Evolutionary conservation across 2,888 invertebrate genomes (phyloP).

Genomic region (Scelioninae gen. 1): DNA sequence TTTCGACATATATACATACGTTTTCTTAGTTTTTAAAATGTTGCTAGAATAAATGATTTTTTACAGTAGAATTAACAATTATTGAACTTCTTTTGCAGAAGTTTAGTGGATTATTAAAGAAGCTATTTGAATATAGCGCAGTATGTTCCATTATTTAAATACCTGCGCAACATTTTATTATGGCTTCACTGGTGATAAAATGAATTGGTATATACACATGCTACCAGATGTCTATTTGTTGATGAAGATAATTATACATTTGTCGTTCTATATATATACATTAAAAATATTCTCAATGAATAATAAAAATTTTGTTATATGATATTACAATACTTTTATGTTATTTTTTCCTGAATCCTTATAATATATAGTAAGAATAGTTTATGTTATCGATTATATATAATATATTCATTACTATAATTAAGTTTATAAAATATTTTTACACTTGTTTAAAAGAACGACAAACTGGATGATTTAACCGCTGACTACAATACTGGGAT

Average conservation of each 20-base stretch:
- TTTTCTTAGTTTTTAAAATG: too few species aligned
- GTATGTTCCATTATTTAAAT: constrained; percentile 38
- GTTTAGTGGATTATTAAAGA: constrained; percentile 82
- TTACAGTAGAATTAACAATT: too few species aligned
- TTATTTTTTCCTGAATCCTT: too few species aligned
- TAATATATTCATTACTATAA: too few species aligned
- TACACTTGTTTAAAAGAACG: too few species aligned
- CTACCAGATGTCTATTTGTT: constrained; percentile 12
- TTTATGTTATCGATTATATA: too few species aligned
- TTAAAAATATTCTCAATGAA: constrained; percentile 1
- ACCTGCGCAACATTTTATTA: constrained; percentile 29
- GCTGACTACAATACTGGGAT: too few species aligned
- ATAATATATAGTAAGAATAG: too few species aligned
- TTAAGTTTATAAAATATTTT: too few species aligned
- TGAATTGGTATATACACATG: too few species aligned
- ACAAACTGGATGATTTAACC: too few species aligned
- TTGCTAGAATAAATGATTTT: not conserved
- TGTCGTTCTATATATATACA: constrained; percentile 10
- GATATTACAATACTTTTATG: not conserved
- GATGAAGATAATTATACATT: constrained; percentile 16
- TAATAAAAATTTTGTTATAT: constrained; percentile 39
- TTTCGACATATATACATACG: too few species aligned
- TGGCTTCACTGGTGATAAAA: constrained; percentile 62
- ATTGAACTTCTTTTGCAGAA: constrained; percentile 74
- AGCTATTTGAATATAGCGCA: constrained; percentile 8